Evolutionary conservation across 2,888 invertebrate genomes (phyloP), one percentile per base, ranked within the genome.

Genomic region (Sarcophaga subvicina): DNA sequence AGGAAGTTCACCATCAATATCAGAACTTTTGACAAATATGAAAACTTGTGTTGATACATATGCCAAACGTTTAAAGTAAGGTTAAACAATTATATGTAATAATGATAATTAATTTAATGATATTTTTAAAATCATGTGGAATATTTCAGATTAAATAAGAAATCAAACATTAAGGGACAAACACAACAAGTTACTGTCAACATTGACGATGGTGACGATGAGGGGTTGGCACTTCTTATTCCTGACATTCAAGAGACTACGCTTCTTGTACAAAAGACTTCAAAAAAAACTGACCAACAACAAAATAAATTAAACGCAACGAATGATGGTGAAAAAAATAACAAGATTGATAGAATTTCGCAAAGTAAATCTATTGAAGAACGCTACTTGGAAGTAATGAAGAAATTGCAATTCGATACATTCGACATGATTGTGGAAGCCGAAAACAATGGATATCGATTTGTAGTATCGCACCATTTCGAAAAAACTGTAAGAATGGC

Each of bases 41-140:
- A 97, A 96, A 92, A 95, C 96, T 77, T 98, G 98, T 93, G 98
- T 98, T 87, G 98, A 98, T 93, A 98, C 97, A 0, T 98, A 98
- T 93, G 97, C 98, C 49, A 96, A 96, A 90, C 96, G 97, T 90
- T 95, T 98, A 79, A 96, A 96, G 96, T 96, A 92, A 94, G 94
- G 94, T 93, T 66, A n/a, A 45, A 60, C n/a, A 4, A 54, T 37
- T 71, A 77, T 10, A 5, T 70, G 66, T 14, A 47, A 17, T 12
- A 14, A 47, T 62, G 14, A 14, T 54, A 54, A 22, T 54, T 54
- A 12, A 14, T 14, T 14, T 54, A 62, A 17, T 11, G 3, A 25
- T 20, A 71, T 27, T 12, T 20, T 3, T 59, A 14, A 8, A 5
- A 27, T 37, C 8, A 72, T 59, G 75, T 10, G 37, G 12, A 14